These are phyloP conservation scores for Dolichopus griseipennis DNA, from an alignment of 2,888 invertebrate species.

Conservation along the genomic window DNA sequence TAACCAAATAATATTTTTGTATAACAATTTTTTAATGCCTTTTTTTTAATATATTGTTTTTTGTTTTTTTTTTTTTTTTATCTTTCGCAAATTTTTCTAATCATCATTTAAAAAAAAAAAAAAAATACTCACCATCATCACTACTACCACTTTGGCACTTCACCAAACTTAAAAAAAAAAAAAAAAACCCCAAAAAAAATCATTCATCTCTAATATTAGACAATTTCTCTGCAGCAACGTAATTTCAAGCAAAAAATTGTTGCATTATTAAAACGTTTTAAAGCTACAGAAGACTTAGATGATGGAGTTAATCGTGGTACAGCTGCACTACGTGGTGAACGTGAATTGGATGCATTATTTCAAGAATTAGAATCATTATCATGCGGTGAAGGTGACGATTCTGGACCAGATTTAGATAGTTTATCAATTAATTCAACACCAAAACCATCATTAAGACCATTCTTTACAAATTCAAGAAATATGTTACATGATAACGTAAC, in stretches of 20 bases:
- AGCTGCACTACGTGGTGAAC: slow-evolving; percentile 59
- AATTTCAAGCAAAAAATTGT: slow-evolving; percentile 97
- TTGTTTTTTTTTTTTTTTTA: not conserved
- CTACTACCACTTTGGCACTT: not conserved
- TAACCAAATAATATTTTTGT: not conserved
- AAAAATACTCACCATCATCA: not conserved
- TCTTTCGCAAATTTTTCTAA: not conserved
- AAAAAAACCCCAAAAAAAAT: not conserved
- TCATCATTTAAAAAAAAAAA: not conserved
- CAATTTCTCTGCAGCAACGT: slow-evolving; percentile 59
- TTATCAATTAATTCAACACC: slow-evolving; percentile 96
- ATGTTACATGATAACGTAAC: slow-evolving; percentile 50
- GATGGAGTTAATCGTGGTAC: slow-evolving; percentile 54
- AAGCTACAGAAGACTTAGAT: slow-evolving; percentile 83
- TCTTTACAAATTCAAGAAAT: slow-evolving; percentile 85
- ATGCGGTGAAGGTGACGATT: slow-evolving; percentile 74
- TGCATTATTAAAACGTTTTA: slow-evolving; percentile 85
- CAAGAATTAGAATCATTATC: slow-evolving; percentile 93
- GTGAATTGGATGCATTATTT: slow-evolving; percentile 88
- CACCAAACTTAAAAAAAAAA: not conserved
- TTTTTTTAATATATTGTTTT: not conserved
- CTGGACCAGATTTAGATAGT: slow-evolving; percentile 89
- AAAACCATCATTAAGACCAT: slow-evolving; percentile 89
- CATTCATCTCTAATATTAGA: slow-evolving; percentile 26
- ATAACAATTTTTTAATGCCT: not conserved